Conservation (phyloP, 2,797 vertebrate species). For the Sarcophilus harrisii region DNA sequence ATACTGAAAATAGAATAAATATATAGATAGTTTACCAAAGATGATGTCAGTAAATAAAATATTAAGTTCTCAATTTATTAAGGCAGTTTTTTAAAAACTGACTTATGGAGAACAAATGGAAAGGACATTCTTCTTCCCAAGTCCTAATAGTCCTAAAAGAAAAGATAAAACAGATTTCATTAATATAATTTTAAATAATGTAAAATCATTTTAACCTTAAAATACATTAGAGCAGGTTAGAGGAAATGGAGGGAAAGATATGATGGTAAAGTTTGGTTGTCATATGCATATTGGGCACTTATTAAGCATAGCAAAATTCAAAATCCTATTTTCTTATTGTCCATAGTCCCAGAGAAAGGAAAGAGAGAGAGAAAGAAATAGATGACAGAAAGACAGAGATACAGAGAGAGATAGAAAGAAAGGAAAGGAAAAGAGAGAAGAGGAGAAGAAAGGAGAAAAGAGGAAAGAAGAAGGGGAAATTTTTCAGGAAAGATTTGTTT, state of each 20-base stretch:
- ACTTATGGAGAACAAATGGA: background rate
- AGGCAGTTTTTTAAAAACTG: background rate
- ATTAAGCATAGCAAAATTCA: background rate
- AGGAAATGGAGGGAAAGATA: background rate
- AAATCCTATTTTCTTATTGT: background rate
- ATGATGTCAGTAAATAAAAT: background rate
- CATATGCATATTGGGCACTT: background rate
- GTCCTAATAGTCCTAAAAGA: background rate
- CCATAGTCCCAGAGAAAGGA: background rate
- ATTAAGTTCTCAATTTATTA: background rate
- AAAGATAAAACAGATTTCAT: background rate
- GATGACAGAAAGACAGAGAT: too few species aligned
- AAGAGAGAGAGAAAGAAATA: too few species aligned
- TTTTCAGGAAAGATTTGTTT: background rate
- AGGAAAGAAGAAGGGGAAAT: background rate
- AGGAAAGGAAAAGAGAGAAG: background rate
- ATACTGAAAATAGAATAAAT: background rate
- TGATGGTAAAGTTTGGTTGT: background rate
- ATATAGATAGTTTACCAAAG: background rate
- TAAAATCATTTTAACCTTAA: background rate
- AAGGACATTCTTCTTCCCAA: background rate
- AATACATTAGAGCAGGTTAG: background rate
- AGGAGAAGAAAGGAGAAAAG: too few species aligned
- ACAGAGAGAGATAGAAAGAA: background rate
- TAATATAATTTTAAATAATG: background rate